Evolutionary conservation across 2,113 vertebrate species (phyloP).

Genomic region (Ochotona princeps): DNA sequence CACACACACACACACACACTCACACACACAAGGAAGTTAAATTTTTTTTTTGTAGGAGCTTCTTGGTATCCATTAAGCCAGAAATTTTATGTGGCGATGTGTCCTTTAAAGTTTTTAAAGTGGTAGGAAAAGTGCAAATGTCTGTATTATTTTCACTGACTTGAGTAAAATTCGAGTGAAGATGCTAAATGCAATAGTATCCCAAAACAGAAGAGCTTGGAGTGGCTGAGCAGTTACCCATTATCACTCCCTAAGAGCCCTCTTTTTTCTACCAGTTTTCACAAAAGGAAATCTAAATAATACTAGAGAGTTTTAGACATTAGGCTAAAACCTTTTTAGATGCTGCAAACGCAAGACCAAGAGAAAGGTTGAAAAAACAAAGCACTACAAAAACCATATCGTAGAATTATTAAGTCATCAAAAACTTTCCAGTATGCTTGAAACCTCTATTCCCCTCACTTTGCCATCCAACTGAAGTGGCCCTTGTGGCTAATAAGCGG

Average conservation of each 20-base stretch:
- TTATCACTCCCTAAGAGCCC: conserved; percentile 34
- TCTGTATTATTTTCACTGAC: not conserved
- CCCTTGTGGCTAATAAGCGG: conserved; percentile 43
- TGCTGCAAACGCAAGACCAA: conserved; percentile 52
- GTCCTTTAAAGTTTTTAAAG: not conserved
- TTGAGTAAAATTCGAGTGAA: not conserved
- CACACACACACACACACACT: no score
- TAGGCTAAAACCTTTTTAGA: conserved; percentile 64
- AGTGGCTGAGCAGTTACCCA: conserved; percentile 37
- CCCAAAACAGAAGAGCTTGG: not conserved
- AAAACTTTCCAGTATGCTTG: conserved; percentile 61
- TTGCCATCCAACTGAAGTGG: conserved; percentile 53
- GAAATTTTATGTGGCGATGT: not conserved
- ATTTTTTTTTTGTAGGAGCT: no score
- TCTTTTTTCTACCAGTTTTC: conserved; percentile 19
- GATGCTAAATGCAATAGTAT: not conserved
- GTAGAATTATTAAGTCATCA: conserved; percentile 65
- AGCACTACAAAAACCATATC: conserved; percentile 68
- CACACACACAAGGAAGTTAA: no score
- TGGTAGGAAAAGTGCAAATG: not conserved
- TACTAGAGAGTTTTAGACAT: conserved; percentile 47
- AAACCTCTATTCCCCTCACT: conserved; percentile 27
- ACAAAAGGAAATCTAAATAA: conserved; percentile 66
- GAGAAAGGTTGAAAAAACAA: conserved; percentile 67
- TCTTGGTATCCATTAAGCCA: not conserved